Evolutionary conservation across 2,797 vertebrate species (phyloP).

Genomic region (Avahi laniger): DNA sequence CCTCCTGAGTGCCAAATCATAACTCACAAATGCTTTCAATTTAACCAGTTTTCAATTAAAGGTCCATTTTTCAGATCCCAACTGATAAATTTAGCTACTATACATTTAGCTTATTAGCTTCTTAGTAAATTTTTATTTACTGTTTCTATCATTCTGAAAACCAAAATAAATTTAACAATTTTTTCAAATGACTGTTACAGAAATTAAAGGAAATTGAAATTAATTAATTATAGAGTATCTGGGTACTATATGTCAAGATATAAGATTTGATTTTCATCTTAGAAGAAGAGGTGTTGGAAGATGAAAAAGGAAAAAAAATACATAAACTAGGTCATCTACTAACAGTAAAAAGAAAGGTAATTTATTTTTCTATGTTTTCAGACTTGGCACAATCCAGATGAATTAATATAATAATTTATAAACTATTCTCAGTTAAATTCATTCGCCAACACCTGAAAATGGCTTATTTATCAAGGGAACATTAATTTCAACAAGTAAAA

Average conservation of each 20-base stretch:
- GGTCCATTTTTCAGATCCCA: slow-evolving; percentile 49
- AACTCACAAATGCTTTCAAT: slow-evolving; percentile 62
- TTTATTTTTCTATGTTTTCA: background rate
- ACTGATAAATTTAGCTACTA: slow-evolving; percentile 61
- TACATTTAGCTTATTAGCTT: background rate
- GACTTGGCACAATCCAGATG: background rate
- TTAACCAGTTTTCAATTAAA: slow-evolving; percentile 76
- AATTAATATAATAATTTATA: background rate
- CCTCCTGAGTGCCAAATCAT: background rate
- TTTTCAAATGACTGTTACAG: slow-evolving; percentile 2
- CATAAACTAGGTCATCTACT: background rate
- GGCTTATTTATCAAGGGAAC: background rate
- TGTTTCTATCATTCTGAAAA: slow-evolving; percentile 5
- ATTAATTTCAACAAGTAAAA: slow-evolving; percentile 28
- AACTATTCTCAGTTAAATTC: background rate
- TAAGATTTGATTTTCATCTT: background rate
- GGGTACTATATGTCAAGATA: background rate
- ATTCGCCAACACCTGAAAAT: background rate
- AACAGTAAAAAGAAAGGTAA: background rate
- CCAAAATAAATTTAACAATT: background rate
- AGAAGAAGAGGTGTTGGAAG: background rate
- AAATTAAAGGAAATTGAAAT: background rate
- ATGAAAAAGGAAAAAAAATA: background rate
- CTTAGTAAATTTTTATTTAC: slow-evolving; percentile 2
- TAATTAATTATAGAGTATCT: slow-evolving; percentile 17